Evolutionary conservation across 2,888 invertebrate species (phyloP).

Genomic region (Xylophagus ater): DNA sequence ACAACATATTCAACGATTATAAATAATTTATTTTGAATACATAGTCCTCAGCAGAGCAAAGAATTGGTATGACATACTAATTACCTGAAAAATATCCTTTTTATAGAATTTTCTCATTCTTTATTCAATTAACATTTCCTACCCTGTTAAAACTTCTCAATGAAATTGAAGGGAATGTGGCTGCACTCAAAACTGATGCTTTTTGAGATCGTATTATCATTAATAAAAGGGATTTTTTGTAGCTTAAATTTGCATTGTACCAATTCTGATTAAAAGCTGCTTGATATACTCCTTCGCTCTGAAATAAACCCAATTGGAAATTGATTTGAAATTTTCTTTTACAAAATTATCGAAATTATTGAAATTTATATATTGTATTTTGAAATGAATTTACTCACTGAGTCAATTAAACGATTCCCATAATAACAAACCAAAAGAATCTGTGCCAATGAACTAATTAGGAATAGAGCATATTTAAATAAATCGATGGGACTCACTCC

Average conservation of each 20-base stretch:
- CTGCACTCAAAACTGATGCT: background rate
- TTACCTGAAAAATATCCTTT: constrained; percentile 23
- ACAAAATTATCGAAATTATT: background rate
- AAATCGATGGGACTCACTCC: constrained; percentile 24
- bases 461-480: constrained; percentile 26
- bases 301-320: background rate
- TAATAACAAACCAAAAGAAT: constrained; percentile 28
- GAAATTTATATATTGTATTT: constrained; percentile 12
- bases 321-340: background rate
- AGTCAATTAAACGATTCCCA: constrained; percentile 26
- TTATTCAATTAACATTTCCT: background rate
- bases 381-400: too few relatives aligned
- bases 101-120: too few relatives aligned
- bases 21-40: constrained; percentile 26
- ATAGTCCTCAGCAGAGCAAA: constrained; percentile 32
- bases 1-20: too few relatives aligned
- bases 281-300: constrained; percentile 27
- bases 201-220: constrained; percentile 20
- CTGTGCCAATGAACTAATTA: constrained; percentile 28
- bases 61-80: constrained; percentile 33
- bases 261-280: constrained; percentile 30
- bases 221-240: constrained; percentile 24
- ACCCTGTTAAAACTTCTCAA: constrained; percentile 8
- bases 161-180: constrained; percentile 1
- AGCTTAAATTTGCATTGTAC: constrained; percentile 22